Base-by-base conservation (phyloP, 1,140 invertebrate species). In the Kradibia gibbosae region DNA sequence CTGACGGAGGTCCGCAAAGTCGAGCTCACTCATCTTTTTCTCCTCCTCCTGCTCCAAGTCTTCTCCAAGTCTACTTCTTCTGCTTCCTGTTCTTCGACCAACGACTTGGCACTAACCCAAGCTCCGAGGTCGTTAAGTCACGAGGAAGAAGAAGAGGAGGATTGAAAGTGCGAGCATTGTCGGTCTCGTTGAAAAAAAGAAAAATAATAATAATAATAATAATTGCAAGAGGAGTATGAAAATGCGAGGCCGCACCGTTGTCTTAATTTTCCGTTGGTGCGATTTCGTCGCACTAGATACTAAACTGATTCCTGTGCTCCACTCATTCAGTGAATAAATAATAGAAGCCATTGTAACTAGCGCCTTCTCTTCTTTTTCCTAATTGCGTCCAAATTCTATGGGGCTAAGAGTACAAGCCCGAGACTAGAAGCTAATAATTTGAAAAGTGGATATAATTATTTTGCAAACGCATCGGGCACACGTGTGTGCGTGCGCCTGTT, bases 111-210 rank as follows among this genome's bases (percentile, higher is more conserved):
- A 3, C 10, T 39, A 15, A 57, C 65, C 80, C 73, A 72, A 81
- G 48, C 42, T 31, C 42, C 65, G 74, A 82, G 67, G 73, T 82
- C 74, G 80, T 81, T 55, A 73, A 73, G 78, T 73, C 70, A 55
- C 36, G 53, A 34, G 53, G 53, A 79, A 34, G 34, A 79, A 72
- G 20, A 71, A 79, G 53, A 72, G 20, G 67, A 73, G 55, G 70
- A 62, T 60, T 72, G 75, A 31, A 39, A 74, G 48, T 53, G 50
- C 53, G 73, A 57, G 53, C 13, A 70, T n/a, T n/a, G n/a, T 70
- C 28, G 36, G 17, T 22, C 36, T 13, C 13, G 8, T 28, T 4
- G 36, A 76, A 50, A 77, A 20, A 42, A 50, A 71, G 39, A 11
- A 72, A 67, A 71, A 72, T 25, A 36, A 42, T n/a, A 71, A 45